Conservation (phyloP, 2,888 invertebrate genomes). For the Myathropa florea region DNA sequence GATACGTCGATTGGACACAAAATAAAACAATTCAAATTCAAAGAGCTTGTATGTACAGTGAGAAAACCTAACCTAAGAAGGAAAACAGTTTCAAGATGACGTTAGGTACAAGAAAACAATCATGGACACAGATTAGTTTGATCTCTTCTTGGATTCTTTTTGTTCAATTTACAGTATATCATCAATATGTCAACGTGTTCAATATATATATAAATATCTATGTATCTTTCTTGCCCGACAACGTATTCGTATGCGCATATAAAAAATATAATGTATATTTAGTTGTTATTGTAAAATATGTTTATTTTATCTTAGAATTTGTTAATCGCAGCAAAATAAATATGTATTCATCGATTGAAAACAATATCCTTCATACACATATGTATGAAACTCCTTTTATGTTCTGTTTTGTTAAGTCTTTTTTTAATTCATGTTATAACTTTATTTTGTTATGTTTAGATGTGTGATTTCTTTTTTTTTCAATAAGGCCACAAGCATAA, state of each 20-base stretch:
- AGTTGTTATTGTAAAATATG: slow-evolving; percentile 49
- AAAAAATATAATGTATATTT: slow-evolving; percentile 62
- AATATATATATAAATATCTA: slow-evolving; percentile 19
- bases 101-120: slow-evolving; percentile 43
- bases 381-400: not conserved
- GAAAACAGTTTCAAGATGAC: not conserved
- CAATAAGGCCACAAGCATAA: slow-evolving; percentile 69
- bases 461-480: slow-evolving; percentile 22
- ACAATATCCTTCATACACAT: slow-evolving; percentile 25
- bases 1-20: slow-evolving; percentile 12
- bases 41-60: slow-evolving; percentile 49
- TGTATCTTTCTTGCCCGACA: slow-evolving; percentile 36
- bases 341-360: slow-evolving; percentile 48
- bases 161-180: slow-evolving; percentile 46
- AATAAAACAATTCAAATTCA: slow-evolving; percentile 20
- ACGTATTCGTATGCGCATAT: slow-evolving; percentile 74
- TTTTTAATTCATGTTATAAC: not conserved
- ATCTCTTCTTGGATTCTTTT: slow-evolving; percentile 38
- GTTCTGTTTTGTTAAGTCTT: slow-evolving; percentile 49
- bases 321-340: slow-evolving; percentile 68
- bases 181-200: slow-evolving; percentile 3
- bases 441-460: slow-evolving; percentile 11
- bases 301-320: slow-evolving; percentile 16
- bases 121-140: slow-evolving; percentile 34
- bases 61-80: slow-evolving; percentile 4